Evolutionary conservation across 2,113 vertebrate species (phyloP).

Genomic region (Aramus guarauna): DNA sequence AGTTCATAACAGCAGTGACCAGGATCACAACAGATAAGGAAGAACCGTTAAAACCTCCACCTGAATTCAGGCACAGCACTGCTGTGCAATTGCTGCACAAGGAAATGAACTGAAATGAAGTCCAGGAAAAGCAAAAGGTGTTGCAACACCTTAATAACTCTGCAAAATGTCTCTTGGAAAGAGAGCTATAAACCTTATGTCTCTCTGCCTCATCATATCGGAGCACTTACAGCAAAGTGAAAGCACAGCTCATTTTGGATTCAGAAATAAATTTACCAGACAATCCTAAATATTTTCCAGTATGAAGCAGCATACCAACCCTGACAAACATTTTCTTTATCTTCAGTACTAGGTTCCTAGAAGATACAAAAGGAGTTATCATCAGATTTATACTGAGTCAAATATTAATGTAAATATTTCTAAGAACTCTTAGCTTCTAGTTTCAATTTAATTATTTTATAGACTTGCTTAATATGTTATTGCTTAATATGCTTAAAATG

Average conservation of each 20-base stretch:
- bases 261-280: not conserved
- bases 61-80: not conserved
- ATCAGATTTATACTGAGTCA: not conserved
- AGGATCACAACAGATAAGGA: not conserved
- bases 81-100: not conserved
- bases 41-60: not conserved
- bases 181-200: not conserved
- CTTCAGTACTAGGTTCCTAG: not conserved
- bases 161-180: not conserved
- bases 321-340: not conserved
- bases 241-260: not conserved
- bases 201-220: not conserved
- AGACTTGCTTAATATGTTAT: slow-evolving; percentile 58
- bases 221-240: not conserved
- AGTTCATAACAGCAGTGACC: not conserved
- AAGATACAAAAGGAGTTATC: not conserved
- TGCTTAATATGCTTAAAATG: slow-evolving; percentile 54
- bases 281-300: not conserved
- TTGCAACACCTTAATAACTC: not conserved
- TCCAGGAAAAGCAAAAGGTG: not conserved
- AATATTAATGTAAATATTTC: slow-evolving; percentile 59
- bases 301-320: not conserved
- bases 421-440: slow-evolving; percentile 19
- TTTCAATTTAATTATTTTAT: slow-evolving; percentile 53
- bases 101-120: not conserved